These are phyloP conservation scores for Monarcha castaneiventris DNA, from an alignment of 2,113 vertebrate genomes.

Conservation along the genomic window DNA sequence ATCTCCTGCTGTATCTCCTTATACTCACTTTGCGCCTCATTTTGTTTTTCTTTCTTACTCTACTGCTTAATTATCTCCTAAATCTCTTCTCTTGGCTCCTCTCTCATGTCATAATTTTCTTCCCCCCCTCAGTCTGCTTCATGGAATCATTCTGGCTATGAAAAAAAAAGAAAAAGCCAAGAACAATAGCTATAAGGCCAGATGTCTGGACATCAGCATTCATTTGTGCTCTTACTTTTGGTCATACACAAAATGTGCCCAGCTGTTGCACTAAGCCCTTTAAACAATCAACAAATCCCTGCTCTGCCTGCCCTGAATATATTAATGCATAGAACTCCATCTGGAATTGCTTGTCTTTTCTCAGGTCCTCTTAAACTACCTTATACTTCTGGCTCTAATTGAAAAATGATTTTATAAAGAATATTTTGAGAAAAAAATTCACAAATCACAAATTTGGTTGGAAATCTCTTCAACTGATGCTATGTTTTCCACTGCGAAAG, in stretches of 20 bases:
- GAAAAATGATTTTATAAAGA: neutral
- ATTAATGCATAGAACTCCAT: slow-evolving; percentile 5
- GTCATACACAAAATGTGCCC: slow-evolving; percentile 51
- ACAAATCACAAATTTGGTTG: neutral
- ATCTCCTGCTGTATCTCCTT: neutral
- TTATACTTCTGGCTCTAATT: neutral
- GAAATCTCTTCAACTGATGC: neutral
- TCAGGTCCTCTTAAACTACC: neutral
- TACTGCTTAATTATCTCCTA: neutral
- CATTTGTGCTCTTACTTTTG: slow-evolving; percentile 12
- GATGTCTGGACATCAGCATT: slow-evolving; percentile 36
- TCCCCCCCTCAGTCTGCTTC: neutral
- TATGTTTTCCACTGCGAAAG: neutral
- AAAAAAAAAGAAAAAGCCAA: neutral
- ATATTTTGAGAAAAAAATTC: neutral
- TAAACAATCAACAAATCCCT: slow-evolving; percentile 40
- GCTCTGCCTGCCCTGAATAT: neutral
- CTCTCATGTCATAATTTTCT: neutral
- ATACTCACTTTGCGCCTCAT: neutral
- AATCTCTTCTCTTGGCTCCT: neutral
- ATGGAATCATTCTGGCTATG: neutral
- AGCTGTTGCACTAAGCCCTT: slow-evolving; percentile 53
- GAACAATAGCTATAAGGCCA: slow-evolving; percentile 24
- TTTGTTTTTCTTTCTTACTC: neutral
- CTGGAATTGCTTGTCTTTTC: slow-evolving; percentile 30